A percentile compares a stretch with the other conserved stretches of the same genome.
Conservation (phyloP, 2,888 invertebrate genomes). For the Hemistola chrysoprasaria region DNA sequence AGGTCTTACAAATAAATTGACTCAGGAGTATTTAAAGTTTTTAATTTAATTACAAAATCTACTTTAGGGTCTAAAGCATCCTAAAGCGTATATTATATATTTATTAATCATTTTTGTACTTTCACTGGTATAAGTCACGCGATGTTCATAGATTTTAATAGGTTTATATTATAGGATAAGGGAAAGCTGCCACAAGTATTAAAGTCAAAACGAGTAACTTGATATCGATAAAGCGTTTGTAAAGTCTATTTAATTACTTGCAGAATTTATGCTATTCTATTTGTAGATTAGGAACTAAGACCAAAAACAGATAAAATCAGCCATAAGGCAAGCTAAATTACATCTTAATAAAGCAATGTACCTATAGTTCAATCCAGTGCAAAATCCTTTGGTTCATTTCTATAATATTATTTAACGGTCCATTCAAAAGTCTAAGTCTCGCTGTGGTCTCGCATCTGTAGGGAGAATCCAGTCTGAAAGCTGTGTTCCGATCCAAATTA, state of each 20-base stretch:
- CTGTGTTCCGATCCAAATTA: constrained; percentile 46
- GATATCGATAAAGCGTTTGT: not conserved
- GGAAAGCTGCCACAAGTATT: constrained; percentile 32
- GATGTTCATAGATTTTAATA: constrained; percentile 41
- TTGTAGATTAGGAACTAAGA: no score
- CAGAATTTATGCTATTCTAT: no score
- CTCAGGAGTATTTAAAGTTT: no score
- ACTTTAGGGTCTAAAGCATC: constrained; percentile 45
- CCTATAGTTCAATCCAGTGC: constrained; percentile 13
- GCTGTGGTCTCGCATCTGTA: no score
- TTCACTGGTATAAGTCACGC: constrained; percentile 68
- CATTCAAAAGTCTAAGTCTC: constrained; percentile 14
- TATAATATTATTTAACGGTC: constrained; percentile 6
- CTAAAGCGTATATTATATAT: constrained; percentile 58
- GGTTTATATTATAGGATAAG: constrained; percentile 36
- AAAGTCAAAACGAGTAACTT: constrained; percentile 11
- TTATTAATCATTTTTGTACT: constrained; percentile 61
- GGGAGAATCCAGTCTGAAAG: constrained; percentile 30
- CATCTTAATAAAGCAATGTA: constrained; percentile 9
- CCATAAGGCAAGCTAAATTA: no score
- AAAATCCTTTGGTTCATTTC: constrained; percentile 5
- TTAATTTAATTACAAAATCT: constrained; percentile 33
- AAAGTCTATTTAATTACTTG: not conserved
- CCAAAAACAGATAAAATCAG: no score
- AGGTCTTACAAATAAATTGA: no score